Evolutionary conservation across 2,888 invertebrate species (phyloP).

Genomic region (Aporophyla nigra): DNA sequence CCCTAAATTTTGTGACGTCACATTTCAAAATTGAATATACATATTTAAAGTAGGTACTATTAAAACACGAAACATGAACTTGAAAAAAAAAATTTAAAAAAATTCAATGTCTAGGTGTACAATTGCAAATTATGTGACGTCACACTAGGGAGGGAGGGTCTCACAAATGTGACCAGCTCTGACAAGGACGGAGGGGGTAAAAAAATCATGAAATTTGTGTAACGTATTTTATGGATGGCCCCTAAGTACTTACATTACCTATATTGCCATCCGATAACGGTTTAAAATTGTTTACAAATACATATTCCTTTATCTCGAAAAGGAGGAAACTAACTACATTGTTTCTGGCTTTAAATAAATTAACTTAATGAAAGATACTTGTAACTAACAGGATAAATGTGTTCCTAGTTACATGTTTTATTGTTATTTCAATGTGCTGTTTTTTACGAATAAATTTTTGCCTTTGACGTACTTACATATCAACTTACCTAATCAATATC

Average conservation of each 20-base stretch:
- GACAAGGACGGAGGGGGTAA: too few species aligned
- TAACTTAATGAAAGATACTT: slow-evolving; percentile 32
- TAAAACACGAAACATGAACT: too few species aligned
- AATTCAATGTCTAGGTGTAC: too few species aligned
- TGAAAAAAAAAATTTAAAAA: too few species aligned
- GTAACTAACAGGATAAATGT: slow-evolving; percentile 53
- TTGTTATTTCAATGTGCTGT: neutral
- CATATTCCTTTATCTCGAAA: slow-evolving; percentile 47
- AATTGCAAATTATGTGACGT: too few species aligned
- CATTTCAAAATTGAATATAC: too few species aligned
- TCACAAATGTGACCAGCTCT: too few species aligned
- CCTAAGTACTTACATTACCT: neutral
- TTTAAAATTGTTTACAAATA: slow-evolving; percentile 21
- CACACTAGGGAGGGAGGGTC: too few species aligned
- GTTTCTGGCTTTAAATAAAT: slow-evolving; percentile 12
- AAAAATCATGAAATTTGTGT: too few species aligned
- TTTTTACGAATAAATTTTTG: neutral
- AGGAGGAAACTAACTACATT: slow-evolving; percentile 42
- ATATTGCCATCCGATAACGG: slow-evolving; percentile 9
- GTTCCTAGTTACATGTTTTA: neutral
- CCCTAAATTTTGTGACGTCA: too few species aligned
- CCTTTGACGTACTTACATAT: neutral
- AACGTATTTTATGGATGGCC: too few species aligned
- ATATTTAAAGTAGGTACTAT: too few species aligned
- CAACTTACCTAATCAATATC: neutral